Percentiles rank a stretch among this genome's conserved stretches.
These are phyloP conservation scores for Aix galericulata DNA, from an alignment of 2,113 vertebrate species.

Conservation along the genomic window DNA sequence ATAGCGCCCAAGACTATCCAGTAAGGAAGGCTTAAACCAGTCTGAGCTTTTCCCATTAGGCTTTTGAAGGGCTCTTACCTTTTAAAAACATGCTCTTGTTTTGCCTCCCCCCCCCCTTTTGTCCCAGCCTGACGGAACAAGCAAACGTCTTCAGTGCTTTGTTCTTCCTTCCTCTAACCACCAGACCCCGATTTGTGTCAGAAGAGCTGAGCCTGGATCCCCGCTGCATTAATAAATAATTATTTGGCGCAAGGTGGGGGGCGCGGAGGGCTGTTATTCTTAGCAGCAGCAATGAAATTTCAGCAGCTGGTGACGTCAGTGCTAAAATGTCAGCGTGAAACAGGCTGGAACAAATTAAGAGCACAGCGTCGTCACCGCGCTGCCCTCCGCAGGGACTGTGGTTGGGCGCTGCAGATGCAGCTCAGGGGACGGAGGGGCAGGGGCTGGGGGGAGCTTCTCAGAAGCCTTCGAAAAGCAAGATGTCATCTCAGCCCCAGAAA, in stretches of 20 bases:
- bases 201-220: constrained; percentile 21
- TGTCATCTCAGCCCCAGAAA: not conserved
- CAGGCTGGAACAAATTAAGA: constrained; percentile 72
- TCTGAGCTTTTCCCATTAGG: not conserved
- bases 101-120: not conserved
- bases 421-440: not conserved
- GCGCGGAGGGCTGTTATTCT: constrained; percentile 68
- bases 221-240: constrained; percentile 53
- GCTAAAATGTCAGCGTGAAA: constrained; percentile 74
- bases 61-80: not conserved
- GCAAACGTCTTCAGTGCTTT: not conserved
- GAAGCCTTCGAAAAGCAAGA: constrained; percentile 13
- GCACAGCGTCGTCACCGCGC: constrained; percentile 52
- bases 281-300: constrained; percentile 73
- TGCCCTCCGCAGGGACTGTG: constrained; percentile 46
- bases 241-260: constrained; percentile 51
- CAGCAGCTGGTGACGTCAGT: constrained; percentile 69
- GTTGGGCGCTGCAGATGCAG: constrained; percentile 43
- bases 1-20: not conserved
- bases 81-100: not conserved
- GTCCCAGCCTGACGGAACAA: not conserved
- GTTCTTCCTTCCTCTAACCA: constrained; percentile 31
- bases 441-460: not conserved
- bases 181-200: constrained; percentile 48
- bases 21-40: not conserved